Evolutionary conservation across 2,888 invertebrate genomes (phyloP).

Genomic region (Pristionchus arcanus): DNA sequence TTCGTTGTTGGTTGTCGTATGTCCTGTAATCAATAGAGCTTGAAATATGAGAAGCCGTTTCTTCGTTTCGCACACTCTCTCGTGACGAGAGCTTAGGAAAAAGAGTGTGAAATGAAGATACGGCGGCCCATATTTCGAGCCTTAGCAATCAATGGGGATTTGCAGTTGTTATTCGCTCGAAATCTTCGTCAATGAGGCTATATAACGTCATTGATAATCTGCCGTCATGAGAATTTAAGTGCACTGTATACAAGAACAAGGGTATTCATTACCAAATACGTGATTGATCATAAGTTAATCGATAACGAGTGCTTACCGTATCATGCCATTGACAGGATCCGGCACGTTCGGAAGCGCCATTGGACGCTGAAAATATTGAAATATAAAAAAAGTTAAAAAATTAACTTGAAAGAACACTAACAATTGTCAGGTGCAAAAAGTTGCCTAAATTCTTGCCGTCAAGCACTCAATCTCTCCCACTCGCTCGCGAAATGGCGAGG

Average conservation of each 20-base stretch:
- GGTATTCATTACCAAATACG: no score
- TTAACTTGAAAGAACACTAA: background rate
- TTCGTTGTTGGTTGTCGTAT: conserved; percentile 57
- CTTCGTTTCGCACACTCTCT: background rate
- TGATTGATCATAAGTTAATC: background rate
- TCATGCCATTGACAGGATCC: conserved; percentile 56
- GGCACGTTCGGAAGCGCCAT: conserved; percentile 56
- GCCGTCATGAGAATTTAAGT: background rate
- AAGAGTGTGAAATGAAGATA: background rate
- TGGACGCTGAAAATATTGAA: conserved; percentile 47
- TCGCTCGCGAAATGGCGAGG: background rate
- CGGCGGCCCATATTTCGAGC: background rate
- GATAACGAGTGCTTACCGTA: background rate
- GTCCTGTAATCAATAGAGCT: background rate
- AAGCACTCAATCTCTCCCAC: background rate
- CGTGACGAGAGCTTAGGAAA: background rate
- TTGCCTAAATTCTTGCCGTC: background rate
- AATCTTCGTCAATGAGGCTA: no score
- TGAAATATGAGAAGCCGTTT: background rate
- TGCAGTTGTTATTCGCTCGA: background rate
- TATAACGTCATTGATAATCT: background rate
- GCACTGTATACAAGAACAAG: no score
- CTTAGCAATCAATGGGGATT: background rate
- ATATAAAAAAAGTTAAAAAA: background rate
- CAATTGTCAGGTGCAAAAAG: background rate